Evolutionary conservation across 2,113 vertebrate genomes (phyloP), one percentile per base, ranked within the genome.

Genomic region (Irena cyanogastra): DNA sequence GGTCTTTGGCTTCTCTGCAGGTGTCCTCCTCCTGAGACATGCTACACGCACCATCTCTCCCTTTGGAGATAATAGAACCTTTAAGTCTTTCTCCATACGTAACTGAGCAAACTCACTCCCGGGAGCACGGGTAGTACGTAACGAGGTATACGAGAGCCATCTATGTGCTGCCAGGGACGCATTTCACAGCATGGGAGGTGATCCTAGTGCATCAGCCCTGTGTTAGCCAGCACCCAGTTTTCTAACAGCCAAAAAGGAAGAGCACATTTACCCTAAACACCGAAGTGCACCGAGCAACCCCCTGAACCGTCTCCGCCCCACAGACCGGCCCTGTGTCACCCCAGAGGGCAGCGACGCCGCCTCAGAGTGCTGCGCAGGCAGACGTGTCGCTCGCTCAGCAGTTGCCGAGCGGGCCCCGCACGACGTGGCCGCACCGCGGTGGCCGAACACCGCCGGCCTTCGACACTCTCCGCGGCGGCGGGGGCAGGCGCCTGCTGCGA

Each of bases 401-500:
- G 7, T 65, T 8, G 70, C 60, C 26, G 2, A 12, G 16, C 56
- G 18, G 66, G 11, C 49, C 4, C 80, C 3, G 24, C 49, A 14
- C 53, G 4, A 82, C 70, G 75, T 19, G 92, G 79, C 94, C 1
- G 41, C 39, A 30, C 64, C n/a, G 6, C 63, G n/a, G 16, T 1
- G 57, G 59, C 85, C 54, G 3, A 10, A 52, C 4, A 3, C 53
- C 8, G 21, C 45, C 50, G 22, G 21, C 77, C 76, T 56, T 44
- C 71, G 18, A 28, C 76, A 44, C 39, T 8, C 10, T 30, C 9
- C 7, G 9, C 42, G 2, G 28, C 11, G 27, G 13, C 31, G 5
- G 7, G 9, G 3, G 8, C 21, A 2, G 14, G 1, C 9, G 6
- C 5, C 16, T 3, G 7, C 47, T 0, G 11, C 30, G 1, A 6